Conservation (phyloP, 2,888 invertebrate species). For the Chloroclystis v-ata region DNA sequence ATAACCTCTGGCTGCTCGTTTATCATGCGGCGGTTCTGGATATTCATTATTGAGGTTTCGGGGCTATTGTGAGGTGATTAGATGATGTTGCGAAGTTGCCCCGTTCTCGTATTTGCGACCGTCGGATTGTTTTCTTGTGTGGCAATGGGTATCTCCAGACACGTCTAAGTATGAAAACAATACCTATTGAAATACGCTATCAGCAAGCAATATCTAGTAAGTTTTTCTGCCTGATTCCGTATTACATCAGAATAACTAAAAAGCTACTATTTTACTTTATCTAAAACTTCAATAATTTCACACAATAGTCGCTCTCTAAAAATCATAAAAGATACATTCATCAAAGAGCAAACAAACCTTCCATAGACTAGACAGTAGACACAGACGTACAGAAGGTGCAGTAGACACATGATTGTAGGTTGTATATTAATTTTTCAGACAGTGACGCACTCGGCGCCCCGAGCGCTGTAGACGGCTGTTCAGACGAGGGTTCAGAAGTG, state of each 20-base stretch:
- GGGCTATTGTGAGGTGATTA: conserved; percentile 7
- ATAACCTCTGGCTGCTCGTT: conserved; percentile 18
- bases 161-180: no score
- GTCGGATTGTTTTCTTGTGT: no score
- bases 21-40: conserved; percentile 15
- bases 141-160: no score
- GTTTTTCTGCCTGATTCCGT: no score
- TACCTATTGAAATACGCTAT: no score
- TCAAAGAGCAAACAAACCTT: not conserved
- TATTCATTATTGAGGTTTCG: conserved; percentile 20
- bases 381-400: not conserved
- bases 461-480: conserved; percentile 58
- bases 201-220: no score
- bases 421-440: conserved; percentile 67
- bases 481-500: conserved; percentile 12
- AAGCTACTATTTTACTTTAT: no score
- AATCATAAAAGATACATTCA: no score
- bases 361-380: not conserved
- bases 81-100: not conserved
- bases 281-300: no score
- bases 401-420: conserved; percentile 12
- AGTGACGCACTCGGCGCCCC: conserved; percentile 59
- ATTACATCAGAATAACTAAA: no score
- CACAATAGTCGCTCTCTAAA: no score
- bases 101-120: not conserved